A percentile compares a stretch with the other conserved stretches of the same genome.
Evolutionary conservation across 1,140 invertebrate genomes (phyloP).

Genomic region (Hylaeus volcanicus): DNA sequence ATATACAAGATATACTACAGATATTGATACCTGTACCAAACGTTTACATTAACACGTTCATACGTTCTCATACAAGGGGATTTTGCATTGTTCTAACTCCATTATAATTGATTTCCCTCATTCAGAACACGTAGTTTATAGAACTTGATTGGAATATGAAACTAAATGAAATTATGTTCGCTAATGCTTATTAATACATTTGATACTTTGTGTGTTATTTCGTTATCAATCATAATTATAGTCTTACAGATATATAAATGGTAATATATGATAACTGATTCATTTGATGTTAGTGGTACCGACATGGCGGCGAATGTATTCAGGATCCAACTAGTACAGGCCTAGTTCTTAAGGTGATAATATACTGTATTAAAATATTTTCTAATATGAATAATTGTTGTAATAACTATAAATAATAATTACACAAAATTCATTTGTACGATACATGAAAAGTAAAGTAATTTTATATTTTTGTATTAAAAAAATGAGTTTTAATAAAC

Average conservation of each 20-base stretch:
- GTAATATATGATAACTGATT: no score
- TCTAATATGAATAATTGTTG: not conserved
- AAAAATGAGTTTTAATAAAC: not conserved
- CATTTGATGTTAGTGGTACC: no score
- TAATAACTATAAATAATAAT: not conserved
- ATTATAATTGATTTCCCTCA: not conserved
- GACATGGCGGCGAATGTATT: no score
- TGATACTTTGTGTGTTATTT: not conserved
- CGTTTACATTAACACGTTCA: not conserved
- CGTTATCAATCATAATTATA: not conserved
- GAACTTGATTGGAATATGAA: not conserved
- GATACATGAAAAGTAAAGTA: constrained; percentile 15
- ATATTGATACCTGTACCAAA: not conserved
- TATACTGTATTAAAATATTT: not conserved
- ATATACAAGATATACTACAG: not conserved
- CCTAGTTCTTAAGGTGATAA: not conserved
- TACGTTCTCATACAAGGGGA: not conserved
- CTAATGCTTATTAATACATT: not conserved
- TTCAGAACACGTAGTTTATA: not conserved
- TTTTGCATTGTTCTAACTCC: not conserved
- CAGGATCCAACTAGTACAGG: no score
- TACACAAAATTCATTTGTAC: constrained; percentile 8
- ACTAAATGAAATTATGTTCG: not conserved
- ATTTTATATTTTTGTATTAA: constrained; percentile 12
- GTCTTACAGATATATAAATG: not conserved